Evolutionary conservation across 2,113 vertebrate genomes (phyloP), one percentile per base, ranked within the genome.

Genomic region (Thomomys bottae): DNA sequence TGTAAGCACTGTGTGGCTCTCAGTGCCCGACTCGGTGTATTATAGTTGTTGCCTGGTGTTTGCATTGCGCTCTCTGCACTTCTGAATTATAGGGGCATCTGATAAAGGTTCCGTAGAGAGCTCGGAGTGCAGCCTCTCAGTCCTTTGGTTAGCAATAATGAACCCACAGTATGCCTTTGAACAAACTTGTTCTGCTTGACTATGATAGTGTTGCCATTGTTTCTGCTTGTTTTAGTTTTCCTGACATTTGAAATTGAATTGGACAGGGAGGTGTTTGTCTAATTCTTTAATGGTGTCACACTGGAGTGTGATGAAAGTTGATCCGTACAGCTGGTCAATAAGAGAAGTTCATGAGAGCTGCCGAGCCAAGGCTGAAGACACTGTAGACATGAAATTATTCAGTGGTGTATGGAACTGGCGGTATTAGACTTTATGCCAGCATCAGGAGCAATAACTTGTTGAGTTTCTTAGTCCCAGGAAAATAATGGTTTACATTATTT

Each of bases 281-380:
- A 97, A 94, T 95, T 84, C 82, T 95, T 97, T 94, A 97, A 97
- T 98, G 96, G 96, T 97, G 93, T 96, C 45, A 6, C 30, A 95
- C 34, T 93, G 67, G 36, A 89, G 86, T 89, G 40, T 94, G 88
- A 92, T 89, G 95, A 67, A 94, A 96, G 91, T 89, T 73, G 73
- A 20, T 76, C 59, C 57, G 79, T 87, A 38, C 0, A 6, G 79
- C 23, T n/a, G n/a, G 66, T 82, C 73, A 84, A 93, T 61, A 75
- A 76, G 70, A 93, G 66, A 89, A 88, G 38, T 54, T 91, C 86
- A 93, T 88, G 75, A 90, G 32, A 63, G 45, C 17, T 28, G 14
- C 30, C 75, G 54, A 85, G 49, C 90, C 49, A 84, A 28, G 15
- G 85, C 79, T 59, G 82, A 57, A 71, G 54, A 40, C 54, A 32